Conservation (phyloP, 2,113 vertebrate genomes). For the Neodontobutis hainanensis region DNA sequence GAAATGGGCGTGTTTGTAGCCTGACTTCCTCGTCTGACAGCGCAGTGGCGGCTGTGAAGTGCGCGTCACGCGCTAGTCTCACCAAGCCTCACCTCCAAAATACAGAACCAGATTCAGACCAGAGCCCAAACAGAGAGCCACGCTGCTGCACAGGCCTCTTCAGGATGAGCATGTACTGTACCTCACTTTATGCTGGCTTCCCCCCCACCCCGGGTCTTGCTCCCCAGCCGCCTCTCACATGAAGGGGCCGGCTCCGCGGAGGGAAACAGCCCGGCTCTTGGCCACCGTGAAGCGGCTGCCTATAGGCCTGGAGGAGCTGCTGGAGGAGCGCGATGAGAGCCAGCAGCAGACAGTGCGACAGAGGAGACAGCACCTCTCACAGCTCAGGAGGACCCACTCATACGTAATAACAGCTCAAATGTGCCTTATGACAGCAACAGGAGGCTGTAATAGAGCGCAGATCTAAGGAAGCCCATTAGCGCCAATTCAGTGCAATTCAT, state of each 20-base stretch:
- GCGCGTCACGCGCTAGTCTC: constrained; percentile 48
- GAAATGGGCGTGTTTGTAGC: constrained; percentile 60
- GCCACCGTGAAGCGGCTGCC: constrained; percentile 55
- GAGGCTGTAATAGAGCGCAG: background rate
- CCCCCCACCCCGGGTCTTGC: constrained; percentile 23
- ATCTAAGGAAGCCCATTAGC: background rate
- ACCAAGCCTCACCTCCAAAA: constrained; percentile 26
- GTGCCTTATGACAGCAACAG: background rate
- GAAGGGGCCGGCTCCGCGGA: constrained; percentile 16
- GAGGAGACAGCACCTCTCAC: constrained; percentile 76
- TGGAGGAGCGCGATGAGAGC: constrained; percentile 52
- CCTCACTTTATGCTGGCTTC: constrained; percentile 36
- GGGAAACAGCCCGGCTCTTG: constrained; percentile 41
- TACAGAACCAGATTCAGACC: background rate
- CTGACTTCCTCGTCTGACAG: constrained; percentile 74
- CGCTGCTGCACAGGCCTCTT: constrained; percentile 23
- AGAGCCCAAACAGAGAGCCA: constrained; percentile 17
- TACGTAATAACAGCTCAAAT: background rate
- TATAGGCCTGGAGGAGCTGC: constrained; percentile 50
- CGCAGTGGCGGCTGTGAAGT: constrained; percentile 40
- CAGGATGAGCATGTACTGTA: constrained; percentile 45
- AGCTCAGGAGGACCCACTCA: constrained; percentile 72
- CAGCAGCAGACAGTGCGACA: constrained; percentile 15
- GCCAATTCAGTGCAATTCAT: background rate
- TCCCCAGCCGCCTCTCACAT: constrained; percentile 12